Percentiles rank a stretch among this genome's conserved stretches.
Evolutionary conservation across 2,113 vertebrate genomes (phyloP).

Genomic region (Dicentrarchus labrax): DNA sequence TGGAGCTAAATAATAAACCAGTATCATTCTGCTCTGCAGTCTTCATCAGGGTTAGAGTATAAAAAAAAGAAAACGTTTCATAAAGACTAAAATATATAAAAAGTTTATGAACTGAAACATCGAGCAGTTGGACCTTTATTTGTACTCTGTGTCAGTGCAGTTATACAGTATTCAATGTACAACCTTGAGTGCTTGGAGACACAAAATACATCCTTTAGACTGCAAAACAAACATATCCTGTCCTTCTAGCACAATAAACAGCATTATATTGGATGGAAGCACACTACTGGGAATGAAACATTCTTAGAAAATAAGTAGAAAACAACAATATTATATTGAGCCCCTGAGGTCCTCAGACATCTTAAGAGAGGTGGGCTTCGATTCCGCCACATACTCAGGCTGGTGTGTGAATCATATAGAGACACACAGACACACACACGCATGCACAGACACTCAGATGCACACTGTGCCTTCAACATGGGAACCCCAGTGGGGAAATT

Average conservation of each 20-base stretch:
- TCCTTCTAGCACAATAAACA: conserved; percentile 78
- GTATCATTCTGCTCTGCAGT: conserved; percentile 22
- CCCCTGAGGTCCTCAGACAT: conserved; percentile 75
- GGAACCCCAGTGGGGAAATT: conserved; percentile 32
- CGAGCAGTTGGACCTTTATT: conserved; percentile 50
- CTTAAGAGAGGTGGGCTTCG: conserved; percentile 68
- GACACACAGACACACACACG: conserved; percentile 21
- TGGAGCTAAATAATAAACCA: conserved; percentile 46
- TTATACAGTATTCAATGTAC: conserved; percentile 60
- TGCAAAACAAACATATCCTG: conserved; percentile 74
- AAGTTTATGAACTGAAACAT: conserved; percentile 56
- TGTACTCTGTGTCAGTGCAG: conserved; percentile 53
- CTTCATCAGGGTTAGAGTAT: conserved; percentile 25
- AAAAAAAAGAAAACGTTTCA: conserved; percentile 44
- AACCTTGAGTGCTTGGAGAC: conserved; percentile 72
- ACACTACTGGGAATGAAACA: conserved; percentile 74
- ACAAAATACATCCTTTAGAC: conserved; percentile 75
- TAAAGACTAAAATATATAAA: conserved; percentile 54
- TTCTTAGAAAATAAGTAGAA: conserved; percentile 77
- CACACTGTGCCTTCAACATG: conserved; percentile 52
- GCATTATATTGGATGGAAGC: conserved; percentile 74
- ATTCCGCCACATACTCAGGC: conserved; percentile 57
- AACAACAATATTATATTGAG: conserved; percentile 76
- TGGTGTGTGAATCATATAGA: conserved; percentile 58
- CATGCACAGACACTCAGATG: conserved; percentile 24